Base-by-base conservation (phyloP, 1,140 invertebrate species). In the Euglossa dilemma region DNA sequence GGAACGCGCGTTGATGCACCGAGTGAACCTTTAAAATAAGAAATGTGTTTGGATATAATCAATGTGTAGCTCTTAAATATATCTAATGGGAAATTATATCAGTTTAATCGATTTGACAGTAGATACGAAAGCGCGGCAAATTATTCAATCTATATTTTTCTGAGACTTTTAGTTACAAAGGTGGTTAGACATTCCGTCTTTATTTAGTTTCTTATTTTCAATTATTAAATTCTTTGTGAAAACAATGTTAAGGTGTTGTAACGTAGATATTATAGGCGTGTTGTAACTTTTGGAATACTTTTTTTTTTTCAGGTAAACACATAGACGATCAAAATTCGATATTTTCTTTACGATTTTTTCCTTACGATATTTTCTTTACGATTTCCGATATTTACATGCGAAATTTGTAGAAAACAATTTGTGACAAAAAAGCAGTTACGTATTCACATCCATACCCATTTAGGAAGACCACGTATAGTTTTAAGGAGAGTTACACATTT, bases 331-430 rank as follows among this genome's bases (percentile, higher is more conserved):
- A 84, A 23, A 90, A 79, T 50, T 76, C 84, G 0, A 57, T 91
- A 36, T 89, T 91, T 16, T 83, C 90, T 61, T 59, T 87, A 77
- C 66, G 77, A 11, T 28, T 83, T 52, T 63, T n/a, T n/a, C n/a
- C n/a, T n/a, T n/a, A n/a, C 82, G 7, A 63, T 90, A 11, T 80
- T 88, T 23, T 83, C 90, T 61, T 59, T 87, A 77, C 66, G 77
- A 11, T 28, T 83, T 52, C 64, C 82, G 7, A 63, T 90, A 11
- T 80, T 88, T 23, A 84, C 89, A 71, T 94, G 94, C 87, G 93
- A 94, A 83, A 90, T 94, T 83, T 94, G 94, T 69, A 88, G 90
- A 8, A 74, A 91, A 69, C 79, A 92, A 66, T 94, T 93, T 81
- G 52, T 79, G 18, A 89, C 85, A 0, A 94, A 94, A 61, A 92